A percentile compares a stretch with the other conserved stretches of the same genome.
Evolutionary conservation across 2,797 vertebrate genomes (phyloP).

Genomic region (Pseudochirops corinnae): DNA sequence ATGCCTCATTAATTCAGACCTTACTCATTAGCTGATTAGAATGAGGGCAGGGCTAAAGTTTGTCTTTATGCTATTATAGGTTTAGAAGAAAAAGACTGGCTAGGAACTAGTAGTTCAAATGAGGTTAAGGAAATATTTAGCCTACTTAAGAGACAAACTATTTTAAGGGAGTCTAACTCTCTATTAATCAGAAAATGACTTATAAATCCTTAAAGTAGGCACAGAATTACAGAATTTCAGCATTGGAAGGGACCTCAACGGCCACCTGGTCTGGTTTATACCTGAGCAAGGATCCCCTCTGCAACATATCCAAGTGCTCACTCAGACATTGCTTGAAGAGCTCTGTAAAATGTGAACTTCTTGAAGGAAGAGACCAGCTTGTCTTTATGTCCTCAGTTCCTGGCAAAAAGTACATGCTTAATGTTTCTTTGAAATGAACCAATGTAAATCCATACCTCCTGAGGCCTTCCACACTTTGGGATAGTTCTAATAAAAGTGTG

Average conservation of each 20-base stretch:
- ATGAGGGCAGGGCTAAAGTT: not conserved
- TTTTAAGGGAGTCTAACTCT: not conserved
- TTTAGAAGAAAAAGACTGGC: not conserved
- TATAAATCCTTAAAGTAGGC: not conserved
- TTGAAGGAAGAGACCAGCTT: not conserved
- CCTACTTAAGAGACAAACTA: not conserved
- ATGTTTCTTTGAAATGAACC: not conserved
- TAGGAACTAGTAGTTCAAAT: not conserved
- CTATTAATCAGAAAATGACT: not conserved
- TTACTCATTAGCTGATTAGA: not conserved
- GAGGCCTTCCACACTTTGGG: not conserved
- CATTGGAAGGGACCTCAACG: not conserved
- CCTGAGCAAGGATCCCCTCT: not conserved
- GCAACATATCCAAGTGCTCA: not conserved
- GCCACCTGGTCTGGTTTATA: not conserved
- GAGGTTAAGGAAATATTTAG: not conserved
- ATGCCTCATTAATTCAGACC: conserved; percentile 6
- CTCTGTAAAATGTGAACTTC: not conserved
- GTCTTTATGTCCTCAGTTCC: not conserved
- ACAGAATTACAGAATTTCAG: not conserved
- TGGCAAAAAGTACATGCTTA: not conserved
- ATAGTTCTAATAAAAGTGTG: not conserved
- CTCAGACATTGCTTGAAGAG: not conserved
- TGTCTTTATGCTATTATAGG: not conserved
- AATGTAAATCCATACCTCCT: not conserved